Base-by-base conservation (phyloP, 1,140 invertebrate species). In the Aradophagus sp. region DNA sequence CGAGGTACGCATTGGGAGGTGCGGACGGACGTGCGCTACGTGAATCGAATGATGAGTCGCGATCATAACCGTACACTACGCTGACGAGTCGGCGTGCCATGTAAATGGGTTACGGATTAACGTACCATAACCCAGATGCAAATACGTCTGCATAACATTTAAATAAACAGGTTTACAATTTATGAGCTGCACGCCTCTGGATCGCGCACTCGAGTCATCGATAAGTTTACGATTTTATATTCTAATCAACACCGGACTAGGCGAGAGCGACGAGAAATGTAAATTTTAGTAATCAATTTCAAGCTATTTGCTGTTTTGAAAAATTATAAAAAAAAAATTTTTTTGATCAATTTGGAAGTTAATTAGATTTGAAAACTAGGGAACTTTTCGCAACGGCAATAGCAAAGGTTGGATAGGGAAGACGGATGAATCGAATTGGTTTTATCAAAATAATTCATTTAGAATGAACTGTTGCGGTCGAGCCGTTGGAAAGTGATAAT, bases 91-190 rank as follows among this genome's bases (percentile, higher is more conserved):
- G 39, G 7, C 42, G 35, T 17, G 20, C 8, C 16, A 15, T 31
- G 17, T 67, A 67, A 59, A 59, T 59, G 19, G 63, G 45, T 67
- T 67, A 58, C 20, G 29, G 15, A 52, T 36, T 52, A 50, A 42
- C 36, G 45, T 34, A 36, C 45, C 53, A 59, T 67, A 67, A 58
- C 53, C 38, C 20, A 55, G 15, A 56, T 66, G 62, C 52, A 55
- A 39, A 65, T 66, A n/a, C n/a, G n/a, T n/a, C n/a, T n/a, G 26
- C 27, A 7, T 17, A 29, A 32, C 41, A 48, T 65, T 65, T 26
- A 38, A 65, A 65, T 65, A 53, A 47, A 52, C 47, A 41, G 15
- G 36, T 63, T 45, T 45, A 31, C 48, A 53, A 53, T 63, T 53
- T 53, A 53, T 31, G 38, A 62, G 27, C 12, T 38, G 12, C 1